A percentile compares a stretch with the other conserved stretches of the same genome.
These are phyloP conservation scores for Solenopsis invicta DNA, from an alignment of 1,140 invertebrate species.

Conservation along the genomic window DNA sequence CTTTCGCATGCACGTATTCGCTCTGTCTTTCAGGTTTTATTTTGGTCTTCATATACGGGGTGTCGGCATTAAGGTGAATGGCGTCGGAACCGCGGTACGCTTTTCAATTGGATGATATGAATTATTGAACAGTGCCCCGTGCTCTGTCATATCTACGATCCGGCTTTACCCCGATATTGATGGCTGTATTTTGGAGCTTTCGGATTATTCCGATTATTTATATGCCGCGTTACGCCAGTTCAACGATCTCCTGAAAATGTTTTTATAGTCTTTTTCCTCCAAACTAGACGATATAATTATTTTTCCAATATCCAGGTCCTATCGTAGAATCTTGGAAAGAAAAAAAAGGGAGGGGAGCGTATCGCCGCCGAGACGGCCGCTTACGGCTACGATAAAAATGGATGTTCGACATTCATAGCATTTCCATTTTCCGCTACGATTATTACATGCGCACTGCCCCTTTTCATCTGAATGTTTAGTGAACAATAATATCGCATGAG, in stretches of 20 bases:
- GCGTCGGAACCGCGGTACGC: conserved; percentile 64
- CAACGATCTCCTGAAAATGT: conserved; percentile 31
- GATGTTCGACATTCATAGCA: conserved; percentile 35
- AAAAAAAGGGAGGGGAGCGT: background rate
- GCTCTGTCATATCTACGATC: conserved; percentile 66
- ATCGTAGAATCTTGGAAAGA: background rate
- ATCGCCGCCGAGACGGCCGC: conserved; percentile 16
- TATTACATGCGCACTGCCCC: conserved; percentile 5
- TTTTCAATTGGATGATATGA: conserved; percentile 74
- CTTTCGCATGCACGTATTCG: conserved; percentile 43
- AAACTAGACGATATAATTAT: conserved; percentile 51
- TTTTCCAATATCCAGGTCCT: conserved; percentile 33
- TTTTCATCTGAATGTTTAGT: conserved; percentile 8
- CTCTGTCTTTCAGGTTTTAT: conserved; percentile 40
- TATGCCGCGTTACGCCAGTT: conserved; percentile 41
- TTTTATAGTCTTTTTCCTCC: conserved; percentile 10
- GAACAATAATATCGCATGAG: background rate
- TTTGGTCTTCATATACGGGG: conserved; percentile 29
- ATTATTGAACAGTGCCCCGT: conserved; percentile 71
- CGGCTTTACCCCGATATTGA: conserved; percentile 66
- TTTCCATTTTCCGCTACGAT: conserved; percentile 19
- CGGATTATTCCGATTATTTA: conserved; percentile 68
- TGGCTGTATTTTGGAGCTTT: conserved; percentile 65
- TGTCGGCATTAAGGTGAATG: conserved; percentile 62
- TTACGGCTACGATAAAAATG: conserved; percentile 27